Percentiles rank a stretch among this genome's conserved stretches.
phyloP scores from a whole-genome alignment of 2,797 vertebrate genomes.

The Gadopsis bispinosus region DNA sequence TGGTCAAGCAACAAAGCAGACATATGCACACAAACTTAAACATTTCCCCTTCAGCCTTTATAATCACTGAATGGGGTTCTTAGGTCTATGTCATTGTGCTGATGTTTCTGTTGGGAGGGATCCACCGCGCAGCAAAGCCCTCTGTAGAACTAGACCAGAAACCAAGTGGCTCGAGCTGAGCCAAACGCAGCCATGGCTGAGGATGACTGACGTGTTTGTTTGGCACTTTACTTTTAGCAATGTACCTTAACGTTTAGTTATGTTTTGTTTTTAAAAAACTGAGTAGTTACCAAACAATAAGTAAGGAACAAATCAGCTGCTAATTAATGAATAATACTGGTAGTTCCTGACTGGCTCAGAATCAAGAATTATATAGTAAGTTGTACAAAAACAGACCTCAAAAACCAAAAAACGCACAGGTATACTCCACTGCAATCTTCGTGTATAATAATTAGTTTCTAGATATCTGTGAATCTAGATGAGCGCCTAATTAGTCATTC shows the following conservation, averaged over 20 bases:
- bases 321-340: neutral
- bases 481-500: neutral
- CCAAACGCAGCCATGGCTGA: neutral
- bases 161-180: conserved; percentile 6
- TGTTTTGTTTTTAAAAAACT: neutral
- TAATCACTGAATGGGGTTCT: conserved; percentile 32
- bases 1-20: conserved; percentile 25
- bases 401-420: neutral
- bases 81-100: conserved; percentile 29
- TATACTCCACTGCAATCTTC: neutral
- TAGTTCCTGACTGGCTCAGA: neutral
- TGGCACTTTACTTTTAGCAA: too few species aligned
- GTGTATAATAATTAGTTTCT: neutral
- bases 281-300: neutral
- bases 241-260: neutral
- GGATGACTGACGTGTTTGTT: conserved; percentile 14
- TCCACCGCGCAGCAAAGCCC: conserved; percentile 32
- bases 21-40: conserved; percentile 15
- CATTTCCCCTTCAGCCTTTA: conserved; percentile 17
- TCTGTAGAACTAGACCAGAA: conserved; percentile 19
- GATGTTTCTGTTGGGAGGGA: conserved; percentile 41
- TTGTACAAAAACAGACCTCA: neutral
- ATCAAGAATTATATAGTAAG: neutral
- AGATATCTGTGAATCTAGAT: neutral
- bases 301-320: neutral